These are phyloP conservation scores for Caenorhabditis afra DNA, from an alignment of 2,888 invertebrate genomes.

Conservation along the genomic window DNA sequence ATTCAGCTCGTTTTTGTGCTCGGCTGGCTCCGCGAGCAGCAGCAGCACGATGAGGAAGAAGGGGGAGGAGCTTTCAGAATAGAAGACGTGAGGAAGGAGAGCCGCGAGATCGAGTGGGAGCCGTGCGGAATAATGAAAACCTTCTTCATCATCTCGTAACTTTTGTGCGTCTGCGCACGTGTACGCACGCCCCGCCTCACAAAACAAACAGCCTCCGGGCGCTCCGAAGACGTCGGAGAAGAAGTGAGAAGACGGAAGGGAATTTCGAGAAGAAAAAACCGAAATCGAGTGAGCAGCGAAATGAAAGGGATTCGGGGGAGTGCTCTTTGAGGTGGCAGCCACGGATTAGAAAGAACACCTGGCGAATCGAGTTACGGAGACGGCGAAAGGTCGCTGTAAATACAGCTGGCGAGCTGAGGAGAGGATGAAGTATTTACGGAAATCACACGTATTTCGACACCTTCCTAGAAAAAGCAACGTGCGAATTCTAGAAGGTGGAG, in stretches of 20 bases:
- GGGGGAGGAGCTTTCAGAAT: background rate
- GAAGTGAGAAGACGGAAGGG: conserved; percentile 10
- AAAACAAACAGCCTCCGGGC: conserved; percentile 54
- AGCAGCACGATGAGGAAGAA: background rate
- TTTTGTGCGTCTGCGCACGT: conserved; percentile 33
- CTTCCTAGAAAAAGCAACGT: no score
- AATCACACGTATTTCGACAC: no score
- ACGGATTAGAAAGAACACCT: no score
- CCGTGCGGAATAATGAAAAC: conserved; percentile 43
- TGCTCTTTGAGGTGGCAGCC: no score
- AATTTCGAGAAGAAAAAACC: no score
- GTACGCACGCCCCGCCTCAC: background rate
- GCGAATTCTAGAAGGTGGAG: no score
- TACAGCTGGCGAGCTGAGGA: no score
- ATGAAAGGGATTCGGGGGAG: no score
- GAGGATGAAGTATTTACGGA: no score
- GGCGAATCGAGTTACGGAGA: no score
- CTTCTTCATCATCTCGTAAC: conserved; percentile 25
- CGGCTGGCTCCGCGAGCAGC: background rate
- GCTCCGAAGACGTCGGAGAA: background rate
- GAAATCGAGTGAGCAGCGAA: no score
- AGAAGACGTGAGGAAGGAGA: background rate
- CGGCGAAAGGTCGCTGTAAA: no score
- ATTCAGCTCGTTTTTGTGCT: background rate
- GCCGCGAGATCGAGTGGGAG: conserved; percentile 6